Evolutionary conservation across 2,797 vertebrate genomes (phyloP).

Genomic region (Sitta carolinensis): DNA sequence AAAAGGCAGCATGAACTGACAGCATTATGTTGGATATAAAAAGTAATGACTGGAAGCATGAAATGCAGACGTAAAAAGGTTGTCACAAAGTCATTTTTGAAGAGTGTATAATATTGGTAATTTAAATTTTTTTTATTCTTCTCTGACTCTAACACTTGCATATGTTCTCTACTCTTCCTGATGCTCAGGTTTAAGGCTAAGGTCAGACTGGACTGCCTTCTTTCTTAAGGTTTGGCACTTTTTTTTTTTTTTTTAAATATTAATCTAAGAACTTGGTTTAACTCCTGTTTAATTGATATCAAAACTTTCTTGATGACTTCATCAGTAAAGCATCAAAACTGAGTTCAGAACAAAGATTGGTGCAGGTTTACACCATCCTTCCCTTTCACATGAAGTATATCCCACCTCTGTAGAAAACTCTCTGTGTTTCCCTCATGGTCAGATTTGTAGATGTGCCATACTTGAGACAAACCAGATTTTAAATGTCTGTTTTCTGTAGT

Average conservation of each 20-base stretch:
- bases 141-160: not conserved
- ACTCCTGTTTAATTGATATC: not conserved
- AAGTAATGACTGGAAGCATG: not conserved
- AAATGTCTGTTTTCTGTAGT: not conserved
- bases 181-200: not conserved
- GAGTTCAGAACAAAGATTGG: not conserved
- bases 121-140: not conserved
- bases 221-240: not conserved
- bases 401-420: not conserved
- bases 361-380: not conserved
- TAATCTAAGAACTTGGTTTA: not conserved
- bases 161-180: not conserved
- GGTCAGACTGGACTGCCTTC: not conserved
- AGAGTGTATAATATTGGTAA: not conserved
- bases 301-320: not conserved
- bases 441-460: not conserved
- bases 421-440: not conserved
- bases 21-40: not conserved
- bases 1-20: not conserved
- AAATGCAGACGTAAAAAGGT: not conserved
- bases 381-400: not conserved
- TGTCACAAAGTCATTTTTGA: not conserved
- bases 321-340: not conserved
- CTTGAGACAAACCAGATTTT: not conserved
- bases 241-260: not conserved